Percentiles rank a stretch among this genome's conserved stretches.
Evolutionary conservation across 2,797 vertebrate genomes (phyloP).

Genomic region (Leuciscus waleckii): DNA sequence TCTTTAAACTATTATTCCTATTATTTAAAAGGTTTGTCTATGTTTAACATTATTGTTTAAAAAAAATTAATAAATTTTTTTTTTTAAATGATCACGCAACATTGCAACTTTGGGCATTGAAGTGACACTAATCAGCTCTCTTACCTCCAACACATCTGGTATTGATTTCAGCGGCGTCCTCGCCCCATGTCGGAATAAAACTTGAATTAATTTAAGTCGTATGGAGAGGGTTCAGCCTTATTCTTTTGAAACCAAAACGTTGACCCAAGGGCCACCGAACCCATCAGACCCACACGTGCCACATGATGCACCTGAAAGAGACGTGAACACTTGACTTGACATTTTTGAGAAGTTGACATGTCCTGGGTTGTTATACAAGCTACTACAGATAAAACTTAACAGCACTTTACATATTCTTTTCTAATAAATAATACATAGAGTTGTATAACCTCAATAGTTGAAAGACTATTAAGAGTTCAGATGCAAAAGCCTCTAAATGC

Average conservation of each 20-base stretch:
- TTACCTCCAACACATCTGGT: constrained; percentile 84
- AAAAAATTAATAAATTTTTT: too few relatives aligned
- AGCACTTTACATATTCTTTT: neutral
- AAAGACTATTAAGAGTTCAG: too few relatives aligned
- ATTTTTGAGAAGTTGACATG: neutral
- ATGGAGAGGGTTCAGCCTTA: constrained; percentile 64
- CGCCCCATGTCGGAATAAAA: constrained; percentile 92
- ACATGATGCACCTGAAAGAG: constrained; percentile 57
- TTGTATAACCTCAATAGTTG: neutral
- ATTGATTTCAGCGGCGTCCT: constrained; percentile 89
- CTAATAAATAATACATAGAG: neutral
- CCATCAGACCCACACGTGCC: constrained; percentile 74
- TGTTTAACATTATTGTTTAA: neutral
- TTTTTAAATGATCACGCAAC: neutral
- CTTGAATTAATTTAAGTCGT: constrained; percentile 88
- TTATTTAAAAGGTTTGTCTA: neutral
- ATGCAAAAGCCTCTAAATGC: too few relatives aligned
- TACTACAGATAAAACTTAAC: neutral
- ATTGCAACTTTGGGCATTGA: neutral
- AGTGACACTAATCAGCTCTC: constrained; percentile 8
- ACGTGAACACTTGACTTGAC: neutral
- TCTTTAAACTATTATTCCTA: neutral
- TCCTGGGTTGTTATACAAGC: neutral
- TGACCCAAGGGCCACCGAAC: constrained; percentile 76
- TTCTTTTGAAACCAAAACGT: constrained; percentile 77